These are phyloP conservation scores for Tribolium madens DNA, from an alignment of 1,140 invertebrate species.

Conservation along the genomic window DNA sequence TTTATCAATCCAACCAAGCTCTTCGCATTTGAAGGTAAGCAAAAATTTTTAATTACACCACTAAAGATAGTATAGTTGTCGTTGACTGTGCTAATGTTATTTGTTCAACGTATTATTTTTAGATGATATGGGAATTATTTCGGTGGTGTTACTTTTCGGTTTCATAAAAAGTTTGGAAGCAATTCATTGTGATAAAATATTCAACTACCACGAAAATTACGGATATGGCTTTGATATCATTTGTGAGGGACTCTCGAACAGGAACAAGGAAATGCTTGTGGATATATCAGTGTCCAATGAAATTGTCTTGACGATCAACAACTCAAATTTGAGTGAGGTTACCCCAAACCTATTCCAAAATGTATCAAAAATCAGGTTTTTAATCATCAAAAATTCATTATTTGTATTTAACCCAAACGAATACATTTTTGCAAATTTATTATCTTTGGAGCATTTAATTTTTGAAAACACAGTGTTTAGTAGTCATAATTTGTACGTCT, in stretches of 20 bases:
- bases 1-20: not conserved
- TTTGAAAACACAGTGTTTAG: conserved; percentile 50
- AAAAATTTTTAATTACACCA: not conserved
- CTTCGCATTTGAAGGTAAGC: not conserved
- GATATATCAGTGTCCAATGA: conserved; percentile 60
- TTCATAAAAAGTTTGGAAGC: conserved; percentile 15
- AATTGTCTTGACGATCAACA: conserved; percentile 57
- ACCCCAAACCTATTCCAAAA: conserved; percentile 54
- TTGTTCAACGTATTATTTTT: too few relatives aligned
- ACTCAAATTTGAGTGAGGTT: conserved; percentile 54
- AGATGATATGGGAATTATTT: conserved; percentile 40
- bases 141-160: not conserved
- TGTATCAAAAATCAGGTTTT: conserved; percentile 54
- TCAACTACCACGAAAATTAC: conserved; percentile 58
- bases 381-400: conserved; percentile 52
- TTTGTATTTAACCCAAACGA: conserved; percentile 48
- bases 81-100: conserved; percentile 18
- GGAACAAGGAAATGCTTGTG: conserved; percentile 52
- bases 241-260: conserved; percentile 56
- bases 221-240: conserved; percentile 60
- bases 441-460: conserved; percentile 44
- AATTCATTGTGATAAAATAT: conserved; percentile 55
- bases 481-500: not conserved
- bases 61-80: too few relatives aligned
- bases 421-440: conserved; percentile 50